phyloP scores from a whole-genome alignment of 2,113 vertebrate species.

The Channa argus region DNA sequence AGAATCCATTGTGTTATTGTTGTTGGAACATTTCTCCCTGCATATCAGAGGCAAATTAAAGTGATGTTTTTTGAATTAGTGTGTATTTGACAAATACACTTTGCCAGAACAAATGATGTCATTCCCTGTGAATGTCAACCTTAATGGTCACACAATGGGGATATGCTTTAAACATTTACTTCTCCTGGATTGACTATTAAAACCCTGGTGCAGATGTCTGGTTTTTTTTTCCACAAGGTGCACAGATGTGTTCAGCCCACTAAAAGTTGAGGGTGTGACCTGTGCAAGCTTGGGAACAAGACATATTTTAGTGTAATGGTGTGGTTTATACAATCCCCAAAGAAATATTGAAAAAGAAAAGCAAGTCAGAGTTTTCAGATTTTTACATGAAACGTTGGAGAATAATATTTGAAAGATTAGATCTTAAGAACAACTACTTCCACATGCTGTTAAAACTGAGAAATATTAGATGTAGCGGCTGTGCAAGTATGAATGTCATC shows the following conservation, averaged over 20 bases:
- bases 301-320: slow-evolving; percentile 25
- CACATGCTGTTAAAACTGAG: slow-evolving; percentile 17
- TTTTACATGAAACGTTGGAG: slow-evolving; percentile 6
- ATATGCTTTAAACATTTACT: slow-evolving; percentile 61
- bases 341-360: slow-evolving; percentile 41
- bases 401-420: slow-evolving; percentile 33
- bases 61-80: slow-evolving; percentile 8
- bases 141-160: slow-evolving; percentile 21
- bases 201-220: slow-evolving; percentile 61
- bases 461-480: slow-evolving; percentile 25
- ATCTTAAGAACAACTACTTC: slow-evolving; percentile 13
- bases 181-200: slow-evolving; percentile 33
- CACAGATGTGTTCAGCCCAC: slow-evolving; percentile 30
- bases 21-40: slow-evolving; percentile 2
- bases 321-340: slow-evolving; percentile 44
- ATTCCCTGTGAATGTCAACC: slow-evolving; percentile 48
- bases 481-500: slow-evolving; percentile 4
- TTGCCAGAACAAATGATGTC: slow-evolving; percentile 47
- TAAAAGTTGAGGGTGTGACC: slow-evolving; percentile 19
- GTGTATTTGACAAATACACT: slow-evolving; percentile 4
- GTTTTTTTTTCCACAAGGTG: slow-evolving; percentile 53
- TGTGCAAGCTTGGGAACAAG: slow-evolving; percentile 60
- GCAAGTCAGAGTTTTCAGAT: slow-evolving; percentile 38
- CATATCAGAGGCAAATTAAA: not conserved
- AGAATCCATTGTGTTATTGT: not conserved